Conservation (phyloP, 92 coral and sea anemone species). For the Bergia sp. region DNA sequence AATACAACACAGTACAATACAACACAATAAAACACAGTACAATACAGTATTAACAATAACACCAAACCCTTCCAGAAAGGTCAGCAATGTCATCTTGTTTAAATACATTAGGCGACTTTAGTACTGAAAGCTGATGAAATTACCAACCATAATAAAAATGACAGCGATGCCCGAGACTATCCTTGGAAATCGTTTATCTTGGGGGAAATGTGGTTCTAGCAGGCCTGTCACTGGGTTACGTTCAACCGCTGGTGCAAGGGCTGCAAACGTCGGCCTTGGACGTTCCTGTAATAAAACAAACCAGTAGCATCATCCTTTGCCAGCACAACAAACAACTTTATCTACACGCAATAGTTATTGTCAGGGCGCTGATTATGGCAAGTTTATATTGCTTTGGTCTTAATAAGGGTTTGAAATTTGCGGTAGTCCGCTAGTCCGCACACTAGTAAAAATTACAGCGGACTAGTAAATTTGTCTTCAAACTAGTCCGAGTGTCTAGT, state of each 20-base stretch:
- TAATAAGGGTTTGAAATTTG: too few species aligned
- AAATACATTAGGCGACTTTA: not conserved
- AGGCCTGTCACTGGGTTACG: conserved; percentile 95
- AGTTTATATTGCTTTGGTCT: too few species aligned
- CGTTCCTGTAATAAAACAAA: conserved; percentile 68
- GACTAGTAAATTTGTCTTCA: too few species aligned
- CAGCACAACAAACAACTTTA: too few species aligned
- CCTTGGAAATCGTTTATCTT: conserved; percentile 86
- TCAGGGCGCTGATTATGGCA: too few species aligned
- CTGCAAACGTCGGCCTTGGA: conserved; percentile 97
- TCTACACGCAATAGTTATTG: too few species aligned
- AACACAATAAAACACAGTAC: not conserved
- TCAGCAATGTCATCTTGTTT: not conserved
- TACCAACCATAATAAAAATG: conserved; percentile 93
- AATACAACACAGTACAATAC: not conserved
- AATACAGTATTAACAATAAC: not conserved
- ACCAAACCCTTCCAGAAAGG: not conserved
- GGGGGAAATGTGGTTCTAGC: conserved; percentile 92
- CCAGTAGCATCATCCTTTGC: not conserved
- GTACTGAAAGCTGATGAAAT: not conserved
- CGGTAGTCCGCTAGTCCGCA: too few species aligned
- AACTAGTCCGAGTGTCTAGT: too few species aligned
- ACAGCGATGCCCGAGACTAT: conserved; percentile 93
- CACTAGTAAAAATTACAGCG: too few species aligned
- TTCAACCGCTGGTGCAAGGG: conserved; percentile 94